Base-by-base conservation (phyloP, 2,888 invertebrate genomes). In the Lasius fuliginosus region DNA sequence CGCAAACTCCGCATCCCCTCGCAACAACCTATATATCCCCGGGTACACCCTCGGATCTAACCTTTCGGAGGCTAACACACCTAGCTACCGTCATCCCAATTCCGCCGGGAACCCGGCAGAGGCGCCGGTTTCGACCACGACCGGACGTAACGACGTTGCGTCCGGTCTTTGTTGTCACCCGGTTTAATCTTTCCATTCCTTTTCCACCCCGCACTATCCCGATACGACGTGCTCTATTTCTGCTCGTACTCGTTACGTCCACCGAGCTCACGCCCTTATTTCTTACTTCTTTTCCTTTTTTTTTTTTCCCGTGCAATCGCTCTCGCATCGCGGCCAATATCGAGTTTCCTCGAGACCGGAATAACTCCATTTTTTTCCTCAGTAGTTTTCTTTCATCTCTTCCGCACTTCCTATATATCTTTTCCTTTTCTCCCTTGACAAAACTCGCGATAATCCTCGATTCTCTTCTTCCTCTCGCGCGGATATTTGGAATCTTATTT, bases 111-210 rank as follows among this genome's bases (percentile, higher is more conserved):
- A 33, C 73, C 33, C 53, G 53, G n/a, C 62, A 15, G 30, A 49
- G 60, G 27, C 42, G 46, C 68, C 49, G 79, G 73, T 53, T 49
- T 74, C 79, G 68, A 23, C 68, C 33, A 15, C 30, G 62, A 84
- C 46, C 15, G 33, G 33, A 27, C 42, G 58, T 81, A 81, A 84
- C 85, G 65, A 82, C 64, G 58, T 62, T 73, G 23, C 67, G 33
- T 56, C 15, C 76, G 60, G 62, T 15, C 49, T 65, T 36, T 33
- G 60, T 81, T 81, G 82, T 85, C 81, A 75, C 49, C 62, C 81
- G 53, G 71, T 84, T 86, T 86, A 85, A 86, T 86, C 86, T 76
- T 60, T 40, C n/a, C 49, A 6, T 4, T 18, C 49, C 49, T 23
- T 0, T 12, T 11, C 12, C 46, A 3, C 46, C 33, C 67, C 12